Conservation (phyloP, 2,797 vertebrate species). For the Acomys russatus region DNA sequence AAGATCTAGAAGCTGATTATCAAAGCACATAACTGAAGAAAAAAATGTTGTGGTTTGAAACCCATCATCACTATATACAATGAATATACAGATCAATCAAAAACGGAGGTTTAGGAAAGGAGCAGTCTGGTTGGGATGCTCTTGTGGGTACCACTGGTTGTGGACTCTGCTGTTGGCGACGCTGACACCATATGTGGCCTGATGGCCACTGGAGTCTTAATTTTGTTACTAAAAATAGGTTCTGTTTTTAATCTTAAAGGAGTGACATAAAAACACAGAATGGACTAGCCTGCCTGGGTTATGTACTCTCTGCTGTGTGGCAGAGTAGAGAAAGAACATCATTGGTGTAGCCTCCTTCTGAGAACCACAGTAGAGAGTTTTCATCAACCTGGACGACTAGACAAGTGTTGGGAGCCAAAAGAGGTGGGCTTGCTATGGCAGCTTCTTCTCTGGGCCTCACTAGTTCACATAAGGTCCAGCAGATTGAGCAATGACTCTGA, state of each 20-base stretch:
- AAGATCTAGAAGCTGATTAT: background rate
- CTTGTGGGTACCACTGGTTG: background rate
- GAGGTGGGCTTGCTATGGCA: background rate
- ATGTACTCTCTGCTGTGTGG: background rate
- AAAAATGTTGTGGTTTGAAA: background rate
- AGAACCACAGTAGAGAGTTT: background rate
- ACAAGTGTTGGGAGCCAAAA: background rate
- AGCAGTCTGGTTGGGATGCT: background rate
- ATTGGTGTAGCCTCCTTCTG: background rate
- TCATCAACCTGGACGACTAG: background rate
- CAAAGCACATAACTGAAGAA: background rate
- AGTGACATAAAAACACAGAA: background rate
- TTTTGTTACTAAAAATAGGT: background rate
- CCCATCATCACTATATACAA: background rate
- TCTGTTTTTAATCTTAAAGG: slow-evolving; percentile 33
- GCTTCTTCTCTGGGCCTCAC: background rate
- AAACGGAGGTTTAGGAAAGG: background rate
- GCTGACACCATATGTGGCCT: background rate
- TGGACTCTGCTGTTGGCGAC: background rate
- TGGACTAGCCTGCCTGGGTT: background rate
- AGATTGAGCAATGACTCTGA: slow-evolving; percentile 1
- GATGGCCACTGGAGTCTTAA: background rate
- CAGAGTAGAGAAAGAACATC: background rate
- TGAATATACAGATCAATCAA: background rate
- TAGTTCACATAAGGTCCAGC: background rate